Conservation (phyloP, 2,113 vertebrate species). For the Bothrops jararaca region DNA sequence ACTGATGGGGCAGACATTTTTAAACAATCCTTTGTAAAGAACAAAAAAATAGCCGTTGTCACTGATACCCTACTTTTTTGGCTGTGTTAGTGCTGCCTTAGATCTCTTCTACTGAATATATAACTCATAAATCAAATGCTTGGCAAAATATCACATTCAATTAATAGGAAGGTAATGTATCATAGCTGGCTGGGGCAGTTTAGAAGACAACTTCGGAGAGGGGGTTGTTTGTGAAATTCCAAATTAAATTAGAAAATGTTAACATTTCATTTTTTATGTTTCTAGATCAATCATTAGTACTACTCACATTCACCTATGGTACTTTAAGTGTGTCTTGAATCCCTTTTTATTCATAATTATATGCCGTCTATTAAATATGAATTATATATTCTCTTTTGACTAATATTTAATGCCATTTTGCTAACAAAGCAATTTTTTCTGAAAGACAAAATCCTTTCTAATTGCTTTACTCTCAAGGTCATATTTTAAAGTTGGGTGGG, state of each 20-base stretch:
- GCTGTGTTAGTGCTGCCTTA: not conserved
- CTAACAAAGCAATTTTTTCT: fast-evolving
- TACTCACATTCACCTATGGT: not conserved
- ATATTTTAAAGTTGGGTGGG: not conserved
- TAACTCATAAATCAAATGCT: not conserved
- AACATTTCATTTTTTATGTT: conserved; percentile 19
- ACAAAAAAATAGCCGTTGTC: not conserved
- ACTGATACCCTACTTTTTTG: not conserved
- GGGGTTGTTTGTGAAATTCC: not conserved
- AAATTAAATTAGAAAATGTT: conserved; percentile 29
- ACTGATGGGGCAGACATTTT: not conserved
- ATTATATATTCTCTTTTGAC: not conserved
- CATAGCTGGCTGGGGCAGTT: conserved; percentile 9
- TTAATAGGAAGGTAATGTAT: conserved; percentile 5
- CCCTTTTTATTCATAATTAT: not conserved
- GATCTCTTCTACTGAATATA: not conserved
- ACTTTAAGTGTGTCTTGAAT: not conserved
- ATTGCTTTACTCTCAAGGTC: not conserved
- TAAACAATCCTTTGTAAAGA: not conserved
- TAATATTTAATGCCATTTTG: not conserved
- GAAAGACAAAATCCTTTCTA: fast-evolving
- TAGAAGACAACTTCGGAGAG: not conserved
- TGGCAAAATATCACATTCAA: conserved; percentile 9
- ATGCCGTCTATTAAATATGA: not conserved
- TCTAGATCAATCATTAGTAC: not conserved